Evolutionary conservation across 2,113 vertebrate genomes (phyloP), one percentile per base, ranked within the genome.

Genomic region (Glaucomys volans): DNA sequence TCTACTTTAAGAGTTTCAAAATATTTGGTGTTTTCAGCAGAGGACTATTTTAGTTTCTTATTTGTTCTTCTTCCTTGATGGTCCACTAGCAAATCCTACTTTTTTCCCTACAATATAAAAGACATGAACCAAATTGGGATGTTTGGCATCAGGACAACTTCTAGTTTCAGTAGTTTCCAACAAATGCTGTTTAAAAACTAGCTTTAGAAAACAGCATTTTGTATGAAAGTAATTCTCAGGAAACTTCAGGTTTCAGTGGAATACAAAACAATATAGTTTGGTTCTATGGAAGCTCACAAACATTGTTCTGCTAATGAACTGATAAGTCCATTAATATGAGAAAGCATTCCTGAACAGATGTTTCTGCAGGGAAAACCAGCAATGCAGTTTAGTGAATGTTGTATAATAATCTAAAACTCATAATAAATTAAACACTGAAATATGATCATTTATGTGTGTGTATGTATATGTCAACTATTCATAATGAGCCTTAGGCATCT

Each of bases 11-110:
- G 57, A 24, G 5, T 30, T 90, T 89, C 66, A 83, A 90, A 90
- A 98, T 97, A 97, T 95, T 80, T 97, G 57, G 75, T 91, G 4
- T 93, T 89, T 89, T 96, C 44, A 71, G 47, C 16, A 91, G 74
- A 86, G 24, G 32, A 44, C 59, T 97, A 86, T 85, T 96, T 95
- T 95, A 96, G 85, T 74, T 35, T 93, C 91, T 90, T 71, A 66
- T 59, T 64, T 93, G 50, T 37, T 74, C 93, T 37, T 74, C 93
- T 92, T 80, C 64, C 24, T 94, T 76, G 50, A 47, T 87, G 40
- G 54, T 37, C 37, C 35, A 32, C 52, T 90, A 94, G 64, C 86
- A 94, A 95, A 91, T 90, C 5, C n/a, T 79, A 72, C 5, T 57
- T 79, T 79, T 94, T 94, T 69, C 74, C 59, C 77, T 57, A 87